These are phyloP conservation scores for Leucophenga montana DNA, from an alignment of 2,888 invertebrate genomes.

Conservation along the genomic window DNA sequence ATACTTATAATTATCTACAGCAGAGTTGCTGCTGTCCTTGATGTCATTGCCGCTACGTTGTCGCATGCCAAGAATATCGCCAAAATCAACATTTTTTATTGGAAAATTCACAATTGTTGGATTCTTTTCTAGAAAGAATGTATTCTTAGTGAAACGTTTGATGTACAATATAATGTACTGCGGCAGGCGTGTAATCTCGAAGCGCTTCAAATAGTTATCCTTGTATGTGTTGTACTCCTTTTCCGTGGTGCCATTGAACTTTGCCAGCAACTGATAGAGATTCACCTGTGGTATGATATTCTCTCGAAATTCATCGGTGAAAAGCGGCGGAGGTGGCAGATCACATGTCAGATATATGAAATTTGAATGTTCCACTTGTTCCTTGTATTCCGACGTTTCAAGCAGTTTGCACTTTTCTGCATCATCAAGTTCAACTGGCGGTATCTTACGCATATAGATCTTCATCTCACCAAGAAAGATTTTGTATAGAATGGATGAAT, in stretches of 20 bases:
- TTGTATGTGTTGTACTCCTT: constrained; percentile 99
- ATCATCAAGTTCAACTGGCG: constrained; percentile 93
- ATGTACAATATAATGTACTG: constrained; percentile 96
- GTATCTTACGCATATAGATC: constrained; percentile 92
- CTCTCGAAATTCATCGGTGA: constrained; percentile 97
- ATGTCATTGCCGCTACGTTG: constrained; percentile 79
- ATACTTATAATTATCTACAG: constrained; percentile 76
- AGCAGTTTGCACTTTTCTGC: constrained; percentile 86
- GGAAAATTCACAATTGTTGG: constrained; percentile 99
- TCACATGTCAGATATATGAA: constrained; percentile 98
- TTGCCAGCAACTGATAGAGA: constrained; percentile 91
- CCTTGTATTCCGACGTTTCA: constrained; percentile 89
- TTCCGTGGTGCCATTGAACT: constrained; percentile 95
- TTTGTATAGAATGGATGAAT: constrained; percentile 94
- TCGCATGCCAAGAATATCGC: constrained; percentile 92
- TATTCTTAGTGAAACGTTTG: constrained; percentile 98
- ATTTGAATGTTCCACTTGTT: constrained; percentile 90
- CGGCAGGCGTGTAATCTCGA: constrained; percentile 94
- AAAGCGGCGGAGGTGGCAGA: constrained; percentile 96
- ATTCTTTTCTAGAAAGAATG: constrained; percentile 99
- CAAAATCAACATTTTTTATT: constrained; percentile 97
- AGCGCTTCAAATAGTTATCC: constrained; percentile 97
- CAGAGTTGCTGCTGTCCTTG: constrained; percentile 77
- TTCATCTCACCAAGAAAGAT: constrained; percentile 94
- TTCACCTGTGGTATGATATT: constrained; percentile 99